These are phyloP conservation scores for Stictocephala bisonia DNA, from an alignment of 2,888 invertebrate species.

Conservation along the genomic window DNA sequence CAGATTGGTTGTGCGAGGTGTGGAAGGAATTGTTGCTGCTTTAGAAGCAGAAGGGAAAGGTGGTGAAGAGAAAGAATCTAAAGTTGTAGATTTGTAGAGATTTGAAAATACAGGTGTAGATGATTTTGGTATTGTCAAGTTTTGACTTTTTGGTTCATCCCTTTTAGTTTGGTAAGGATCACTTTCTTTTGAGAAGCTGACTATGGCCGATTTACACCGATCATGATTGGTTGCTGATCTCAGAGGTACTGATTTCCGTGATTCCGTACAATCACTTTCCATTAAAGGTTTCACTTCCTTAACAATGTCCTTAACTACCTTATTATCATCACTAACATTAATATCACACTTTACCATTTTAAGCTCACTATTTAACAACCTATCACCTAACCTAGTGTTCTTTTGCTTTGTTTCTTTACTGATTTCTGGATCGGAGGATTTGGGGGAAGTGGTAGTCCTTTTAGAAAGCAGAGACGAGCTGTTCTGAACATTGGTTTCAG, in stretches of 20 bases:
- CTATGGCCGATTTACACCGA: constrained; percentile 36
- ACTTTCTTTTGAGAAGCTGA: not conserved
- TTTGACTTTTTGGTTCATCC: constrained; percentile 8
- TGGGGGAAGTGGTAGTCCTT: constrained; percentile 41
- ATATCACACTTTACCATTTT: constrained; percentile 46
- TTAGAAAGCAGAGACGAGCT: constrained; percentile 49
- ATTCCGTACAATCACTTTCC: constrained; percentile 18
- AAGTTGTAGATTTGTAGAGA: constrained; percentile 40
- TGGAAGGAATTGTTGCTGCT: constrained; percentile 39
- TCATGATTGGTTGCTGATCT: constrained; percentile 43
- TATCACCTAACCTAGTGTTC: constrained; percentile 28
- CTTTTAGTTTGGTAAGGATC: not conserved
- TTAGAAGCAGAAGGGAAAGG: constrained; percentile 29
- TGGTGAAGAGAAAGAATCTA: constrained; percentile 15
- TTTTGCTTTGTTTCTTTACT: not conserved
- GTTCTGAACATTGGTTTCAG: constrained; percentile 49
- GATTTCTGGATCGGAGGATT: not conserved
- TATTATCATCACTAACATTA: constrained; percentile 42
- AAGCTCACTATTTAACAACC: constrained; percentile 35
- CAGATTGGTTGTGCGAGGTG: constrained; percentile 26
- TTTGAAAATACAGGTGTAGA: constrained; percentile 41
- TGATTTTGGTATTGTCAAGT: not conserved
- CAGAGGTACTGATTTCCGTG: constrained; percentile 36
- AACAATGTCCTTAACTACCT: constrained; percentile 32
- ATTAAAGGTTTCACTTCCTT: constrained; percentile 35